Conservation (phyloP, 2,888 invertebrate genomes). For the Ischnus inquisitorius region DNA sequence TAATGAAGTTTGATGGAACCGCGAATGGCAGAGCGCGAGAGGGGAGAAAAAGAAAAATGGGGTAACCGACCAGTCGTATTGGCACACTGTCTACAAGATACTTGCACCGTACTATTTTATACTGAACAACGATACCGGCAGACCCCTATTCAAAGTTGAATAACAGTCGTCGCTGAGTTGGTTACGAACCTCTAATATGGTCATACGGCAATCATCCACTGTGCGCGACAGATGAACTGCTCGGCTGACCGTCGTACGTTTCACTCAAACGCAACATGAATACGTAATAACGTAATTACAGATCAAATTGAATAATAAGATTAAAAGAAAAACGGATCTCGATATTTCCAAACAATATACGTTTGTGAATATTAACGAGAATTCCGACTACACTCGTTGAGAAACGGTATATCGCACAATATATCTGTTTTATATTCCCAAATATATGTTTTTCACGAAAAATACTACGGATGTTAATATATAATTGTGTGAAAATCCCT, state of each 20-base stretch:
- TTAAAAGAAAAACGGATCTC: conserved; percentile 15
- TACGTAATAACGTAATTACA: conserved; percentile 53
- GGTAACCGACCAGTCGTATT: conserved; percentile 47
- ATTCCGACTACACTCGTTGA: no score
- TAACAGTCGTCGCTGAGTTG: conserved; percentile 46
- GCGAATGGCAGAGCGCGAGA: not conserved
- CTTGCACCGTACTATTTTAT: conserved; percentile 25
- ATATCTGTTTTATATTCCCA: no score
- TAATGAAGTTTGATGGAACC: conserved; percentile 40
- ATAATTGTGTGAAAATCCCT: no score
- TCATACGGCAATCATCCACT: conserved; percentile 25
- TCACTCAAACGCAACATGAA: conserved; percentile 63
- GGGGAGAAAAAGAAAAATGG: conserved; percentile 21
- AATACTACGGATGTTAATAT: not conserved
- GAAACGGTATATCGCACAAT: no score
- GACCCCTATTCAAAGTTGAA: conserved; percentile 59
- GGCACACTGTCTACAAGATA: conserved; percentile 22
- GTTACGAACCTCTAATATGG: conserved; percentile 43
- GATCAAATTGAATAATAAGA: conserved; percentile 42
- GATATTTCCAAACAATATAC: conserved; percentile 4
- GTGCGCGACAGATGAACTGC: conserved; percentile 59
- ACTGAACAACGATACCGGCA: conserved; percentile 44
- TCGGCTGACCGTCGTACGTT: conserved; percentile 63
- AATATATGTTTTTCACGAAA: no score
- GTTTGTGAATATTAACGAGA: not conserved